A percentile compares a stretch with the other conserved stretches of the same genome.
Evolutionary conservation across 2,113 vertebrate species (phyloP).

Genomic region (Marmota monax): DNA sequence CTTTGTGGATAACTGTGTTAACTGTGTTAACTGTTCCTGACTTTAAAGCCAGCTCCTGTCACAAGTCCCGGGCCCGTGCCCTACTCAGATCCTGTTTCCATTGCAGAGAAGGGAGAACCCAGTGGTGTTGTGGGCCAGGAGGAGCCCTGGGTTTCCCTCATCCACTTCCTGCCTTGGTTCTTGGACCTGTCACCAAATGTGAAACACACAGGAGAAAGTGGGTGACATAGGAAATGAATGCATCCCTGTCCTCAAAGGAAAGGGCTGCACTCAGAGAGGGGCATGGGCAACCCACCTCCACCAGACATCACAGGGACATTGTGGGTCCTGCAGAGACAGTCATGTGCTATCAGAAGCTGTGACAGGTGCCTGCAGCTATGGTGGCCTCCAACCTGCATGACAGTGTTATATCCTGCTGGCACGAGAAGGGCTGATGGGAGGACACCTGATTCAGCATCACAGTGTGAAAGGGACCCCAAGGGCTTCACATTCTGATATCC

Average conservation of each 20-base stretch:
- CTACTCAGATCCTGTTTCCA: background rate
- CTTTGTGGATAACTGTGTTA: conserved; percentile 28
- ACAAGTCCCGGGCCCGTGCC: rapidly evolving
- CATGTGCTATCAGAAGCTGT: too few relatives aligned
- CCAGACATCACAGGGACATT: rapidly evolving
- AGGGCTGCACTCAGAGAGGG: background rate
- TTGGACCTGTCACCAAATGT: background rate
- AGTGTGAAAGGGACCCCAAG: rapidly evolving
- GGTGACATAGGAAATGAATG: background rate
- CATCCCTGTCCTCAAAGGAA: background rate
- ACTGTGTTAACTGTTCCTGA: background rate
- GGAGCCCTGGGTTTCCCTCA: background rate
- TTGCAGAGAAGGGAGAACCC: background rate
- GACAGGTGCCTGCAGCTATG: background rate
- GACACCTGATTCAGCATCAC: background rate
- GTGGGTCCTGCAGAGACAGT: background rate
- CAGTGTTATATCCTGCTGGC: too few relatives aligned
- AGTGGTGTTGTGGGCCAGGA: background rate
- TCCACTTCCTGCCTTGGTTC: background rate
- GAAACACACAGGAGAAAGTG: background rate
- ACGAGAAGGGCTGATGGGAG: too few relatives aligned
- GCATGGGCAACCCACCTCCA: rapidly evolving
- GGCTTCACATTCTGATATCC: too few relatives aligned
- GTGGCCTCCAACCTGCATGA: background rate
- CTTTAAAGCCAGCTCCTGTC: background rate